Evolutionary conservation across 1,140 invertebrate genomes (phyloP), one percentile per base, ranked within the genome.

Genomic region (Manduca sexta): DNA sequence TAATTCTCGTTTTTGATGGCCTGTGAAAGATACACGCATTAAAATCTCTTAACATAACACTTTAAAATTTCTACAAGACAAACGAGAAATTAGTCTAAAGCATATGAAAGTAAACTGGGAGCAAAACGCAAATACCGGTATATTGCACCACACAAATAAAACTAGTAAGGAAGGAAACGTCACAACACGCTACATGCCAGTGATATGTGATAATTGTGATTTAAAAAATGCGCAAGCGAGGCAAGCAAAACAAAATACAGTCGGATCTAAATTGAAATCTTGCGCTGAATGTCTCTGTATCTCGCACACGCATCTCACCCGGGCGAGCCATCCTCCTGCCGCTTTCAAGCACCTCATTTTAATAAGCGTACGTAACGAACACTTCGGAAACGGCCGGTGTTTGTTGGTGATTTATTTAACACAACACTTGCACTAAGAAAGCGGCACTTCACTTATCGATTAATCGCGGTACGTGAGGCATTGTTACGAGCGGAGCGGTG

Each of bases 341-440:
- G 71, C 66, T 74, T 74, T 80, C 65, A 84, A 75, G 57, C 80
- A 84, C 74, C 80, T 78, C 80, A 84, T 84, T 74, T 69, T 74
- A 74, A 59, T 69, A 69, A 70, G 56, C 61, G 51, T n/a, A 26
- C 35, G 63, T 56, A 68, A 54, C 49, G 52, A 48, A 52, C 67
- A 64, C 56, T n/a, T 59, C 45, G 56, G 47, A 51, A 56, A 57
- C 47, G 37, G 55, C 29, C 35, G 60, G 47, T 61, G 49, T 64
- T 60, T 58, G 45, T 54, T 57, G 46, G 33, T 42, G 60, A 62
- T 59, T 62, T 67, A 68, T 69, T 72, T 60, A 62, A 57, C 59
- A 72, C 66, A 52, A 55, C 60, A 64, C 60, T 60, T 52, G 51
- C 59, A 62, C 63, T 55, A 54, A 65, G 69, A 72, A 65, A 77